These are phyloP conservation scores for Eutrigla gurnardus DNA, from an alignment of 2,797 vertebrate genomes.

Conservation along the genomic window DNA sequence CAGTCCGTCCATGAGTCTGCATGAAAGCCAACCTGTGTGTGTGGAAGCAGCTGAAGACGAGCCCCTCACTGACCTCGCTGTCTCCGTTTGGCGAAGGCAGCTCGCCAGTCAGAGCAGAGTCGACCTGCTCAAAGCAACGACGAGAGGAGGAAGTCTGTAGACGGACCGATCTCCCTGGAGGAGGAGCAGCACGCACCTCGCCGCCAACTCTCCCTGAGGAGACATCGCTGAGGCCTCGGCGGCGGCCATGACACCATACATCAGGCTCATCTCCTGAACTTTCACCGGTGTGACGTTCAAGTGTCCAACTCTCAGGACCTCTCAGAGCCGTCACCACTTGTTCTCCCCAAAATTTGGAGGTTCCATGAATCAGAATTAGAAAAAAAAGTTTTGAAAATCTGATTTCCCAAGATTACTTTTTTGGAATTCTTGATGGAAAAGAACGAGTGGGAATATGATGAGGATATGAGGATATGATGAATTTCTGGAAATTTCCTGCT, in stretches of 20 bases:
- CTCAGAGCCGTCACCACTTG: neutral
- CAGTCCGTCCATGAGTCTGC: neutral
- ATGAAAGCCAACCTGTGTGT: neutral
- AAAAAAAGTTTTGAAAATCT: neutral
- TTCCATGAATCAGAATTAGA: neutral
- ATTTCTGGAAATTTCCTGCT: constrained; percentile 6
- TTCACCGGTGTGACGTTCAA: neutral
- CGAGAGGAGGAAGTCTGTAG: constrained; percentile 73
- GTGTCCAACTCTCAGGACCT: constrained; percentile 22
- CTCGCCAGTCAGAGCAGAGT: constrained; percentile 56
- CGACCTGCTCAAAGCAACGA: constrained; percentile 63
- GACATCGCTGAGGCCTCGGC: constrained; percentile 75
- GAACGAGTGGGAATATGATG: neutral
- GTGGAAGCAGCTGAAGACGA: constrained; percentile 22
- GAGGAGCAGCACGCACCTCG: constrained; percentile 55
- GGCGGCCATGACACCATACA: neutral
- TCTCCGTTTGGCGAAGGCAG: constrained; percentile 67
- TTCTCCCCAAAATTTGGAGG: neutral
- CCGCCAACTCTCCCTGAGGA: constrained; percentile 77
- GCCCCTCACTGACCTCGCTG: constrained; percentile 35
- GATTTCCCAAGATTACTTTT: neutral
- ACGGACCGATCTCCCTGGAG: constrained; percentile 56
- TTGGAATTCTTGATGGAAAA: neutral
- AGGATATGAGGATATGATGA: no score
- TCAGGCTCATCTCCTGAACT: constrained; percentile 15